Evolutionary conservation across 2,797 vertebrate species (phyloP).

Genomic region (Apodemus agrarius): DNA sequence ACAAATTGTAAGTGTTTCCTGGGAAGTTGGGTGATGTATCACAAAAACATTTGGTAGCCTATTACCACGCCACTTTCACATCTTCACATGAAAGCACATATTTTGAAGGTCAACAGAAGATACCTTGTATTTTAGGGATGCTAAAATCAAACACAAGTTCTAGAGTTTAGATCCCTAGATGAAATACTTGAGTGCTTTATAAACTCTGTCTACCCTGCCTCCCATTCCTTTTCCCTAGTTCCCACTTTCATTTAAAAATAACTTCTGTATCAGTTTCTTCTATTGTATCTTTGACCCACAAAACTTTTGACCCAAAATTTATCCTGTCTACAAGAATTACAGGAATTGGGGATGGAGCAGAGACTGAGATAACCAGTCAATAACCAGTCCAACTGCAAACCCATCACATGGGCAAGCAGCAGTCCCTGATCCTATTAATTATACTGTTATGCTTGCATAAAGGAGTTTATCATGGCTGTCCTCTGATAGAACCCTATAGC

Average conservation of each 20-base stretch:
- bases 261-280: not conserved
- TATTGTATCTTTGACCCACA: not conserved
- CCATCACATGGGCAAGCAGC: not conserved
- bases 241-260: not conserved
- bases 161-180: not conserved
- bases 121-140: not conserved
- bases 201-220: not conserved
- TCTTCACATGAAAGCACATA: not conserved
- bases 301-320: not conserved
- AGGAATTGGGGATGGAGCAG: not conserved
- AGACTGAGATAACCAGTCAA: not conserved
- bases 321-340: not conserved
- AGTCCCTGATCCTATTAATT: not conserved
- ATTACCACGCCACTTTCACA: conserved; percentile 40
- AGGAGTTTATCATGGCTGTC: too few species aligned
- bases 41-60: conserved; percentile 73
- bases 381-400: not conserved
- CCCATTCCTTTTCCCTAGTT: not conserved
- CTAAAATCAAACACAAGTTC: conserved; percentile 6
- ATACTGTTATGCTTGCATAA: too few species aligned
- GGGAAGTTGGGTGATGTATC: conserved; percentile 52
- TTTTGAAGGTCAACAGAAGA: not conserved
- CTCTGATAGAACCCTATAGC: too few species aligned
- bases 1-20: conserved; percentile 78
- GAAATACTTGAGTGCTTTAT: not conserved